phyloP scores from a whole-genome alignment of 2,113 vertebrate species.

The Nymphicus hollandicus region DNA sequence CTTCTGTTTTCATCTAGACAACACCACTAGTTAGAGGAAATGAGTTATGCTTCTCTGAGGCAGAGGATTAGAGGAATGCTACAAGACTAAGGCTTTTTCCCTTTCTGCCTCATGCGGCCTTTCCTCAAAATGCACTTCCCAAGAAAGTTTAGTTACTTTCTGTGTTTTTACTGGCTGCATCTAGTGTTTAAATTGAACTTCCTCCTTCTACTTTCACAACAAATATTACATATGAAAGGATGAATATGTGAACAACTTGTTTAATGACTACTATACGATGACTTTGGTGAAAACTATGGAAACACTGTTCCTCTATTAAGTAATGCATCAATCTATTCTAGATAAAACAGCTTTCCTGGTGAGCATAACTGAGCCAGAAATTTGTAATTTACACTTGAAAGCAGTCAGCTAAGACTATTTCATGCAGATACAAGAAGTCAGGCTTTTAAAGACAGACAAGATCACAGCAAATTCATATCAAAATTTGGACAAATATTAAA shows the following conservation, averaged over 20 bases:
- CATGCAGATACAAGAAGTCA: background rate
- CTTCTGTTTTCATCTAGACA: background rate
- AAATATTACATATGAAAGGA: background rate
- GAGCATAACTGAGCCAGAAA: background rate
- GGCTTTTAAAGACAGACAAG: background rate
- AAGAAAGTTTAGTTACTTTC: background rate
- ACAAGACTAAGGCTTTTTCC: background rate
- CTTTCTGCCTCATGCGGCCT: background rate
- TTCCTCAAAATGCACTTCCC: background rate
- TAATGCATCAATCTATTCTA: background rate
- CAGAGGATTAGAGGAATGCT: background rate
- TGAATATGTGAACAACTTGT: background rate
- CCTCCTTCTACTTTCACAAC: background rate
- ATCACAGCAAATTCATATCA: background rate
- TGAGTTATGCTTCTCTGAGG: background rate
- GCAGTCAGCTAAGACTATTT: background rate
- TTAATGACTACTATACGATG: background rate
- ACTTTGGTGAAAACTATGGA: background rate
- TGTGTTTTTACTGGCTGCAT: background rate
- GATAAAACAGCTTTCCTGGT: background rate
- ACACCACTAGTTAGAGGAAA: background rate
- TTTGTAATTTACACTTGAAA: background rate
- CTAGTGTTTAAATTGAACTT: background rate
- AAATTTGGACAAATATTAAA: background rate
- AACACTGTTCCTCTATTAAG: background rate